phyloP scores from a whole-genome alignment of 1,140 invertebrate genomes.

The Wasmannia auropunctata region DNA sequence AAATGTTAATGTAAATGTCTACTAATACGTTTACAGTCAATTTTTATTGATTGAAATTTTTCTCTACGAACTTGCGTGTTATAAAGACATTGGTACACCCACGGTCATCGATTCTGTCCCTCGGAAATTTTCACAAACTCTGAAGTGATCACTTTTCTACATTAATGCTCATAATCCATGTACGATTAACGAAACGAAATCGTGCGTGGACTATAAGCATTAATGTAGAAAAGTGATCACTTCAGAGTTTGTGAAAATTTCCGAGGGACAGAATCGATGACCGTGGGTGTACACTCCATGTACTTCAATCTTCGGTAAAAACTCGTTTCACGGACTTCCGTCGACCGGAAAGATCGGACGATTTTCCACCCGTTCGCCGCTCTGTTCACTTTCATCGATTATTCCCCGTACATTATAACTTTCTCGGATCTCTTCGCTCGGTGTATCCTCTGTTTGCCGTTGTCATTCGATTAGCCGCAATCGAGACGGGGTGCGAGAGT shows the following conservation, averaged over 20 bases:
- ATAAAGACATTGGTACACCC: constrained; percentile 50
- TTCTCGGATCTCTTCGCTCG: not conserved
- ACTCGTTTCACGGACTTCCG: constrained; percentile 42
- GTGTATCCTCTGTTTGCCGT: constrained; percentile 30
- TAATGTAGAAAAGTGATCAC: too few species aligned
- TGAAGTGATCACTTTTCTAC: too few species aligned
- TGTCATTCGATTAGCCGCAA: constrained; percentile 53
- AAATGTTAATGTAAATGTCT: not conserved
- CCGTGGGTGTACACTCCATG: too few species aligned
- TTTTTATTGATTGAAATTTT: constrained; percentile 52
- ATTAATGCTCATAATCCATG: too few species aligned
- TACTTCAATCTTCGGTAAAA: constrained; percentile 43
- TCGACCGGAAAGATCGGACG: constrained; percentile 53
- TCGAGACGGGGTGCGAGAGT: constrained; percentile 22
- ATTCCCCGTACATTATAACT: constrained; percentile 30
- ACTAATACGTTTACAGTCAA: constrained; percentile 22
- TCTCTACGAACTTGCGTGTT: not conserved
- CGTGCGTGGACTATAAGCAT: too few species aligned
- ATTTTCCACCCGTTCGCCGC: constrained; percentile 51
- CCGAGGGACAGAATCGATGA: too few species aligned
- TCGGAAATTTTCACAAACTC: too few species aligned
- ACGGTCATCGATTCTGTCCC: too few species aligned
- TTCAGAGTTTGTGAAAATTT: too few species aligned
- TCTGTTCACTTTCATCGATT: constrained; percentile 4
- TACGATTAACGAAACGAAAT: too few species aligned